A percentile compares a stretch with the other conserved stretches of the same genome.
These are phyloP conservation scores for Eremobia ochroleuca DNA, from an alignment of 2,888 invertebrate genomes.

Conservation along the genomic window DNA sequence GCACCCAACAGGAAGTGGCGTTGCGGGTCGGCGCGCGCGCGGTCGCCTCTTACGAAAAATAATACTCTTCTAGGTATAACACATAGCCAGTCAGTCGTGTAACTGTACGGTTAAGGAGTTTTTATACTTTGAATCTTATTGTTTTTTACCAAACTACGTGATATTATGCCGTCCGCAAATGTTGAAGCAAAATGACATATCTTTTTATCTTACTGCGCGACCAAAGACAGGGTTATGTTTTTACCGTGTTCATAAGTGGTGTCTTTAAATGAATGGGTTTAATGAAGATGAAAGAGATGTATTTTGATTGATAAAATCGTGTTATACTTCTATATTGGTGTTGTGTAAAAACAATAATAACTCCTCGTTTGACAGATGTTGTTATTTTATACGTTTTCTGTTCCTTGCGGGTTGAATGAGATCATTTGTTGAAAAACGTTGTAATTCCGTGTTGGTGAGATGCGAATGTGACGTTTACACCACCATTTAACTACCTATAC, in stretches of 20 bases:
- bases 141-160: slow-evolving; percentile 64
- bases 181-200: slow-evolving; percentile 9
- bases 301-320: slow-evolving; percentile 54
- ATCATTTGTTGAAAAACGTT: slow-evolving; percentile 53
- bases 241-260: slow-evolving; percentile 11
- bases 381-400: slow-evolving; percentile 45
- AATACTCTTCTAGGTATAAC: slow-evolving; percentile 86
- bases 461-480: slow-evolving; percentile 27
- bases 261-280: slow-evolving; percentile 32
- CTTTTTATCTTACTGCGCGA: slow-evolving; percentile 10
- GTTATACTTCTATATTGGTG: slow-evolving; percentile 39
- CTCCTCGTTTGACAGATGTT: slow-evolving; percentile 49
- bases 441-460: slow-evolving; percentile 15
- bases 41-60: slow-evolving; percentile 88
- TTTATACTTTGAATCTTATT: slow-evolving; percentile 62
- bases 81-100: slow-evolving; percentile 82
- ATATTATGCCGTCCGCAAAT: slow-evolving; percentile 45
- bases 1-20: slow-evolving; percentile 89
- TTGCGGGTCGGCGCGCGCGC: slow-evolving; percentile 88
- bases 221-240: not conserved
- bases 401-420: slow-evolving; percentile 30
- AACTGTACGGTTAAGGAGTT: slow-evolving; percentile 74
- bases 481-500: not conserved
- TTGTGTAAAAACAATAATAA: slow-evolving; percentile 60
- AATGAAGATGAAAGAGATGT: slow-evolving; percentile 35